Conservation (phyloP, 2,113 vertebrate genomes). For the Brachyhypopomus gauderio region DNA sequence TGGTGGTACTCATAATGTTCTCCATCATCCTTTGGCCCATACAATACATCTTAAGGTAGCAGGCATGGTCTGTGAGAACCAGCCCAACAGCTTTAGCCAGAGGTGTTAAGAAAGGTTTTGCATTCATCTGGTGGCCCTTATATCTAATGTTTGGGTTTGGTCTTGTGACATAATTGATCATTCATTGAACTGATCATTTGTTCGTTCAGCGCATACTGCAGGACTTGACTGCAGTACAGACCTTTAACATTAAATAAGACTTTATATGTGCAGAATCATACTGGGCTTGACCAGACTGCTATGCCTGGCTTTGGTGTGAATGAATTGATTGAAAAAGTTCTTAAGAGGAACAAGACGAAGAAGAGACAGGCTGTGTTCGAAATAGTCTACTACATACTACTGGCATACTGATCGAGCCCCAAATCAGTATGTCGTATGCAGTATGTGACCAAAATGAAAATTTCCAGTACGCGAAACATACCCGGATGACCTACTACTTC, state of each 20-base stretch:
- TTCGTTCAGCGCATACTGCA: not conserved
- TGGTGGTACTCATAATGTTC: conserved; percentile 70
- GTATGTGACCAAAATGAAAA: no score
- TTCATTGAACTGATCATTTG: not conserved
- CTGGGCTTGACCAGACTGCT: not conserved
- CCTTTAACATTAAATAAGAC: no score
- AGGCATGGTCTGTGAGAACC: not conserved
- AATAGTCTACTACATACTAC: no score
- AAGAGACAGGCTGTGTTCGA: no score
- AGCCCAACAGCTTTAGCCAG: not conserved
- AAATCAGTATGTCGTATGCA: no score
- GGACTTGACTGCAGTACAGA: not conserved
- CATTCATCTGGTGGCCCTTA: not conserved
- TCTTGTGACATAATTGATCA: not conserved
- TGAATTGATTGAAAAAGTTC: not conserved
- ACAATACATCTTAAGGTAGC: conserved; percentile 65
- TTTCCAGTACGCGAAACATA: no score
- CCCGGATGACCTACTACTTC: no score
- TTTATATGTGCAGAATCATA: not conserved
- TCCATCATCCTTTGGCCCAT: conserved; percentile 80
- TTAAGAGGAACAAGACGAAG: not conserved
- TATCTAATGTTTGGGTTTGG: not conserved
- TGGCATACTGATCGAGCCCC: no score
- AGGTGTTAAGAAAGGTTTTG: not conserved
- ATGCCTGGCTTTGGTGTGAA: not conserved